These are phyloP conservation scores for Xenotilapia caudafasciata DNA, from an alignment of 2,113 vertebrate species.

Conservation along the genomic window DNA sequence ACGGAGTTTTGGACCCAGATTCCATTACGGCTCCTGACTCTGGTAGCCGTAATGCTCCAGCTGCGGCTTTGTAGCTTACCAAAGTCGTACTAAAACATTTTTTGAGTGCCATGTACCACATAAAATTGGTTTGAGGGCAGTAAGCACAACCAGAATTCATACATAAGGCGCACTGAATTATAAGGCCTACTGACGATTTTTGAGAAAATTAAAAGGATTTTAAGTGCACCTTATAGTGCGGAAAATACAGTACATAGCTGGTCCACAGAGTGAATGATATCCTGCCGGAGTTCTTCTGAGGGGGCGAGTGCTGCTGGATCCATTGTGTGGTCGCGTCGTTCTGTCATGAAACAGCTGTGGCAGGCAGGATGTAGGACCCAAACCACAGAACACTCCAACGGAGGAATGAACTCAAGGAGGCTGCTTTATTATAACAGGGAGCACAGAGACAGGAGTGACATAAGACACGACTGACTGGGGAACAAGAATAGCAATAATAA, in stretches of 20 bases:
- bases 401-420: neutral
- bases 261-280: neutral
- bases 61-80: neutral
- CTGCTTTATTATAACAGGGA: neutral
- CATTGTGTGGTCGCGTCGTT: neutral
- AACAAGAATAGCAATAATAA: neutral
- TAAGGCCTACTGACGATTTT: neutral
- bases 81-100: neutral
- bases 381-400: neutral
- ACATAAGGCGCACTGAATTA: neutral
- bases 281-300: neutral
- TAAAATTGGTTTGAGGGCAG: neutral
- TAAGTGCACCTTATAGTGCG: neutral
- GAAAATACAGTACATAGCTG: neutral
- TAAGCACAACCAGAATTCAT: neutral
- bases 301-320: neutral
- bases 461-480: neutral
- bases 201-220: neutral
- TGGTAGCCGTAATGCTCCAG: neutral
- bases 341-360: neutral
- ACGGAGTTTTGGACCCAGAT: neutral
- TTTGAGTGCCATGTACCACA: rapidly evolving
- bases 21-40: neutral
- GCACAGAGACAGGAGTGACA: neutral
- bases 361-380: neutral